A percentile compares a stretch with the other conserved stretches of the same genome.
Evolutionary conservation across 2,888 invertebrate species (phyloP).

Genomic region (Polydrusus pterygomalis): DNA sequence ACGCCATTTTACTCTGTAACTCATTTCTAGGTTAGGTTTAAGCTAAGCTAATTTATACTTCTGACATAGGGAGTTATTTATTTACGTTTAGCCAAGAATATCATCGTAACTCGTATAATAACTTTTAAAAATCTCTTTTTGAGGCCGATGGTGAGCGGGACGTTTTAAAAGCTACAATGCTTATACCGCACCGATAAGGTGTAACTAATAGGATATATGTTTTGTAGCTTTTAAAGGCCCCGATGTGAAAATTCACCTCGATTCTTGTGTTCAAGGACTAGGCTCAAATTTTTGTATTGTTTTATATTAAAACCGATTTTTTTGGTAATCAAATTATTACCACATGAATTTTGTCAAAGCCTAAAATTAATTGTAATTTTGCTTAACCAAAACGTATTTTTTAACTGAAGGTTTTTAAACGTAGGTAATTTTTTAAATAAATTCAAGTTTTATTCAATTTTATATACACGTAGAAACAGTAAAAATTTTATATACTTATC

Average conservation of each 20-base stretch:
- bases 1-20: constrained; percentile 71
- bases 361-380: not conserved
- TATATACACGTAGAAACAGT: not conserved
- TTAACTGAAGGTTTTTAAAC: constrained; percentile 23
- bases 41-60: constrained; percentile 47
- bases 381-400: constrained; percentile 24
- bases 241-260: not conserved
- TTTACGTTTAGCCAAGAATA: constrained; percentile 44
- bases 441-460: not conserved
- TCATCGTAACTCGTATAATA: constrained; percentile 35
- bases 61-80: constrained; percentile 53
- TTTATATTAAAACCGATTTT: constrained; percentile 57
- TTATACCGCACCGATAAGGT: too few relatives aligned
- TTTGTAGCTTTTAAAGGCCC: constrained; percentile 10
- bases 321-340: constrained; percentile 29
- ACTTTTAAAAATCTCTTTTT: constrained; percentile 11
- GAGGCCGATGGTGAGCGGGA: constrained; percentile 11
- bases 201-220: too few relatives aligned
- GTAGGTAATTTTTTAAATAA: not conserved
- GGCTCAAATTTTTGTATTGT: constrained; percentile 40
- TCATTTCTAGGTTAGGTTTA: constrained; percentile 37
- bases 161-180: constrained; percentile 28
- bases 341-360: constrained; percentile 18
- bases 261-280: constrained; percentile 48
- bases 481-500: not conserved